Base-by-base conservation (phyloP, 2,888 invertebrate genomes). In the Melinaea menophilus region DNA sequence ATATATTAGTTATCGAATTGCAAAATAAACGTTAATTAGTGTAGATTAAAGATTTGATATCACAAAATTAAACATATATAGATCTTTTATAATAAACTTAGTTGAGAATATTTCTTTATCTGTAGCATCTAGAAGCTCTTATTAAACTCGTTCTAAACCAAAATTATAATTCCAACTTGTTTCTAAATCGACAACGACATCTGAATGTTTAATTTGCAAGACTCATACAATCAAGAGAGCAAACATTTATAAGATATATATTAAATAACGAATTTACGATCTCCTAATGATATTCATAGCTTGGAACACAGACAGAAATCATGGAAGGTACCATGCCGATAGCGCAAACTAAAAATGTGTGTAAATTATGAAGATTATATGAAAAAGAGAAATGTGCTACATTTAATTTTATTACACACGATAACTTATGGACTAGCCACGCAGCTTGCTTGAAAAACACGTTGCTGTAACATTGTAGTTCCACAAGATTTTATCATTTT, bases 321-420 rank as follows among this genome's bases (percentile, higher is more conserved):
- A 72, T 74, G 73, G 75, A 75, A 80, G 84, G 81, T 63, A 80
- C 70, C 85, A 85, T 84, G 83, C 80, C 84, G 79, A 81, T 81
- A 80, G 82, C 81, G 85, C 86, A 71, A 85, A 84, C 88, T 88
- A 86, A 90, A 90, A 90, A 88, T 87, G 82, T 84, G 81, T 85
- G 88, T 90, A 90, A 89, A 88, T 89, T 88, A 89, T 88, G 82
- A 88, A 90, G 88, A 90, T 90, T 88, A 89, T 84, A 85, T 85
- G 89, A 87, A 88, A 90, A 90, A 88, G 89, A 90, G 87, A 89
- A 90, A 90, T 89, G 88, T 89, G 89, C 86, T 89, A 89, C 89
- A 90, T 90, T 90, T 90, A 89, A 90, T 90, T 90, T 90, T 90
- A 90, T 90, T 90, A 89, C 89, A 85, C 79, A 81, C 88, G 84